phyloP scores from a whole-genome alignment of 2,888 invertebrate species.

The Trissolcus japonicus region DNA sequence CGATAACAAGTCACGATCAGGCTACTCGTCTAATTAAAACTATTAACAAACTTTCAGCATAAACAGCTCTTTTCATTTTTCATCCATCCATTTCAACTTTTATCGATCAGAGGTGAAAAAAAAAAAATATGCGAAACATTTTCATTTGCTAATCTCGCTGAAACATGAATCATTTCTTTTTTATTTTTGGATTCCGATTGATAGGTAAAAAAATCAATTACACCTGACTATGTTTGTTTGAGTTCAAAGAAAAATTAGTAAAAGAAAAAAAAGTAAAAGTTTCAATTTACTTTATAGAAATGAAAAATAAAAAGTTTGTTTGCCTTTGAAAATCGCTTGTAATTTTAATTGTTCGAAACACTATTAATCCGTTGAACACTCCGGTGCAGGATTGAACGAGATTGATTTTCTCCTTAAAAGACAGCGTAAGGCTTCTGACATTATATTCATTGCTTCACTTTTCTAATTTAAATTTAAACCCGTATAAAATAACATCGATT shows the following conservation, averaged over 20 bases:
- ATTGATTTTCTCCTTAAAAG: background rate
- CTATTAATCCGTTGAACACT: constrained; percentile 3
- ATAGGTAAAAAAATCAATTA: too few relatives aligned
- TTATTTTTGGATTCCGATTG: background rate
- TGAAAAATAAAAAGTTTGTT: background rate
- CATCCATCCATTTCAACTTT: background rate
- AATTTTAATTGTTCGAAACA: constrained; percentile 1
- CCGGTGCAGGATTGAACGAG: background rate
- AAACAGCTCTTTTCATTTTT: constrained; percentile 15
- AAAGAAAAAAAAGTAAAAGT: too few relatives aligned
- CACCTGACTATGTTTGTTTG: too few relatives aligned
- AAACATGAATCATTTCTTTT: background rate
- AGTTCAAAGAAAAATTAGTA: too few relatives aligned
- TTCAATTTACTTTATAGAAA: too few relatives aligned
- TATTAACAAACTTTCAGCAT: constrained; percentile 11
- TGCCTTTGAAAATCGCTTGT: background rate
- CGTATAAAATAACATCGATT: constrained; percentile 4
- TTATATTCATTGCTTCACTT: constrained; percentile 9
- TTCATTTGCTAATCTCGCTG: background rate
- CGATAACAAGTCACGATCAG: constrained; percentile 45
- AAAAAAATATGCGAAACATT: background rate
- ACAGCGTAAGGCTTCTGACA: constrained; percentile 9
- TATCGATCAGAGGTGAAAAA: background rate
- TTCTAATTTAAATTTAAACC: constrained; percentile 8
- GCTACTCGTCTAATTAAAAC: constrained; percentile 46